A percentile compares a stretch with the other conserved stretches of the same genome.
These are phyloP conservation scores for Percopsis omiscomaycus DNA, from an alignment of 2,797 vertebrate species.

Conservation along the genomic window DNA sequence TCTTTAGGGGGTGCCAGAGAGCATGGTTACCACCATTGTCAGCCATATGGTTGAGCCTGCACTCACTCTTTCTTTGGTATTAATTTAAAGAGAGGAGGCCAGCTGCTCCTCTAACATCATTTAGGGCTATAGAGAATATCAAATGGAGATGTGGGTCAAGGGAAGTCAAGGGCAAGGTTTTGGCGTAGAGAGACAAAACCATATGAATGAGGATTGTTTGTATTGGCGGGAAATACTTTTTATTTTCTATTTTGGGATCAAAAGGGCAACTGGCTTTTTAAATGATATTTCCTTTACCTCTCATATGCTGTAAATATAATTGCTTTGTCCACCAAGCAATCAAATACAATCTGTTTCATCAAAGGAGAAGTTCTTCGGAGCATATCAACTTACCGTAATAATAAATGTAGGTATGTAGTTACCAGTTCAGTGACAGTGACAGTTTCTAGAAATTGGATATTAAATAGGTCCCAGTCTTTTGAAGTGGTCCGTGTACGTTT, in stretches of 20 bases:
- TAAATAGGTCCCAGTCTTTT: conserved; percentile 16
- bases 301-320: conserved; percentile 55
- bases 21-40: conserved; percentile 31
- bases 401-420: conserved; percentile 47
- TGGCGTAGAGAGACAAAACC: conserved; percentile 14
- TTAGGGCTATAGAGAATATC: conserved; percentile 66
- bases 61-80: conserved; percentile 71
- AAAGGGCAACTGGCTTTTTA: conserved; percentile 24
- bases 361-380: conserved; percentile 37
- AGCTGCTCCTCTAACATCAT: conserved; percentile 67
- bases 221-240: conserved; percentile 36
- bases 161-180: conserved; percentile 14
- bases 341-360: conserved; percentile 14
- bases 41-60: conserved; percentile 57
- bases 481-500: conserved; percentile 32
- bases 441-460: conserved; percentile 31
- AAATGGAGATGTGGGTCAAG: conserved; percentile 13
- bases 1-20: conserved; percentile 27
- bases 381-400: conserved; percentile 33
- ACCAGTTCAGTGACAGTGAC: conserved; percentile 58
- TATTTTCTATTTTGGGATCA: conserved; percentile 40
- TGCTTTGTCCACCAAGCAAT: conserved; percentile 43
- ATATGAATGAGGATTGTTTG: conserved; percentile 21
- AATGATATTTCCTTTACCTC: conserved; percentile 45
- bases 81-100: conserved; percentile 65